Percentiles rank a stretch among this genome's conserved stretches.
Conservation (phyloP, 2,797 vertebrate species). For the Pangasius djambal region DNA sequence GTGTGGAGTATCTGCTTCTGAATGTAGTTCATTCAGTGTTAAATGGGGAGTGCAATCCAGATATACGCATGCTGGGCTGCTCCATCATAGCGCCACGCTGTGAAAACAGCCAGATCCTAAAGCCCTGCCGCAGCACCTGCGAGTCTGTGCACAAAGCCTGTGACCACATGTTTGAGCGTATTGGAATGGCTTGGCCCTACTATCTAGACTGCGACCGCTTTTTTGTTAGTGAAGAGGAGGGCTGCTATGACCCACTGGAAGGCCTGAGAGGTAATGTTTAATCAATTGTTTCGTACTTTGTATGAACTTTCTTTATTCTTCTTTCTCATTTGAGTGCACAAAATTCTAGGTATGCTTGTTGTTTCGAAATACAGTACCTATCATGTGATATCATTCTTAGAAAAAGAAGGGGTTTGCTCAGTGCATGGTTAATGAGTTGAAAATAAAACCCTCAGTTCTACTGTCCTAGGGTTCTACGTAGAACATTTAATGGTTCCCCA, state of each 20-base stretch:
- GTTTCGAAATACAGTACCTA: neutral
- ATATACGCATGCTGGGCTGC: constrained; percentile 89
- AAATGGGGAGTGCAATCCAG: constrained; percentile 85
- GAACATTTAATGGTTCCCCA: neutral
- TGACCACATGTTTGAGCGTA: constrained; percentile 80
- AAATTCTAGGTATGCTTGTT: neutral
- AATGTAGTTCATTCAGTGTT: constrained; percentile 85
- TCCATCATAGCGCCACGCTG: constrained; percentile 87
- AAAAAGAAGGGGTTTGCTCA: neutral
- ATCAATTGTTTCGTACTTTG: neutral
- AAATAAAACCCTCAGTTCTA: neutral
- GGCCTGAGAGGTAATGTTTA: constrained; percentile 78
- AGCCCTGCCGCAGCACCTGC: constrained; percentile 84
- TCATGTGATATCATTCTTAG: neutral
- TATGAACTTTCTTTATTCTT: neutral
- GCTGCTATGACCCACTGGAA: constrained; percentile 88
- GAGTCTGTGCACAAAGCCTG: constrained; percentile 79
- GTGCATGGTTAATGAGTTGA: neutral
- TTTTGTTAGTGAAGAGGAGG: constrained; percentile 83
- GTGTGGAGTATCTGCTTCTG: constrained; percentile 88
- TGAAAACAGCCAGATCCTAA: constrained; percentile 69
- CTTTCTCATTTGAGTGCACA: neutral
- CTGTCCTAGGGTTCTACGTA: neutral
- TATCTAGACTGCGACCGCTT: constrained; percentile 91
- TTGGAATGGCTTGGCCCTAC: constrained; percentile 97